Conservation (phyloP, 1,140 invertebrate genomes). For the Drosophila grimshawi region DNA sequence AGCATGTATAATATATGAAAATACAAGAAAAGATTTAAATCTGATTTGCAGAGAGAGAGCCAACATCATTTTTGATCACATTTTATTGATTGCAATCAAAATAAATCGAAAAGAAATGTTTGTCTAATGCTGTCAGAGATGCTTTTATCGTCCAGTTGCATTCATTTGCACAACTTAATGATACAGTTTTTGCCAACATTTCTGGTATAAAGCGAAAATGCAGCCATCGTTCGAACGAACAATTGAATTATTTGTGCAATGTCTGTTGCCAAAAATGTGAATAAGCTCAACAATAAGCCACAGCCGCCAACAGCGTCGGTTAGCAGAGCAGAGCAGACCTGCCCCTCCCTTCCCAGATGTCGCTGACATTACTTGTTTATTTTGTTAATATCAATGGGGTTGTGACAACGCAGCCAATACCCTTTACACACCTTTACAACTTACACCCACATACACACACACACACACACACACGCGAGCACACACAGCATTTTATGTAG, state of each 20-base stretch:
- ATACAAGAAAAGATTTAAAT: no score
- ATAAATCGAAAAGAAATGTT: no score
- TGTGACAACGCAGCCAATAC: slow-evolving; percentile 8
- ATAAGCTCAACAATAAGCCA: not conserved
- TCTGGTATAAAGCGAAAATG: not conserved
- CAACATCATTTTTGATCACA: no score
- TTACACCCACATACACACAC: not conserved
- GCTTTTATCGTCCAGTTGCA: no score
- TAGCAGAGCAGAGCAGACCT: not conserved
- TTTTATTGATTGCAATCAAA: no score
- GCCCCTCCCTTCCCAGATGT: slow-evolving; percentile 2
- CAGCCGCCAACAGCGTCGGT: not conserved
- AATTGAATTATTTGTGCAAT: slow-evolving; percentile 30
- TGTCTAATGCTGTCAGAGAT: no score
- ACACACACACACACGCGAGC: no score
- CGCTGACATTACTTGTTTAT: slow-evolving; percentile 44
- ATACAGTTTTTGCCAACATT: not conserved
- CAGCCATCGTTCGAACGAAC: no score
- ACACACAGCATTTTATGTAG: slow-evolving; percentile 34
- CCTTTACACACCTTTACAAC: slow-evolving; percentile 12
- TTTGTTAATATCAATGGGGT: slow-evolving; percentile 54
- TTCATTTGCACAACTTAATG: no score
- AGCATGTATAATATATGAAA: no score
- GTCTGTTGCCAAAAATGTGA: slow-evolving; percentile 15
- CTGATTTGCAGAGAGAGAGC: no score